phyloP scores from a whole-genome alignment of 2,888 invertebrate species.

The Nysson spinosus region DNA sequence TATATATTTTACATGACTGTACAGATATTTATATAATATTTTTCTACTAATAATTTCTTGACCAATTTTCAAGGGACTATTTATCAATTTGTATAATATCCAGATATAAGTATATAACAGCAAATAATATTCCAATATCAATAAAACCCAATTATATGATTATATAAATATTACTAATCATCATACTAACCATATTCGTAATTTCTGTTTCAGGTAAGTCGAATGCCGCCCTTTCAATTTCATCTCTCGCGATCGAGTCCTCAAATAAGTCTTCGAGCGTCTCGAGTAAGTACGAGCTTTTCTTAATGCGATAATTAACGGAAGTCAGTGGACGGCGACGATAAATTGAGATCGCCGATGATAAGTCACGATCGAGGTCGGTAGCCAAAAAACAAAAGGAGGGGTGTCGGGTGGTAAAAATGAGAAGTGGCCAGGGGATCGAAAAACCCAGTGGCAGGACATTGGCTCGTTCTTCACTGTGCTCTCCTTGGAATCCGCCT shows the following conservation, averaged over 20 bases:
- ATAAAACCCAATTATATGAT: too few species aligned
- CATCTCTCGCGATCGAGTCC: not conserved
- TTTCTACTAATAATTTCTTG: too few species aligned
- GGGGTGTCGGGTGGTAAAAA: constrained; percentile 15
- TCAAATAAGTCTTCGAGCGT: not conserved
- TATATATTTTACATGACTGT: too few species aligned
- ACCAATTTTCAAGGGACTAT: too few species aligned
- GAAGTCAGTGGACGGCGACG: not conserved
- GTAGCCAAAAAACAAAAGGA: not conserved
- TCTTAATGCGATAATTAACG: constrained; percentile 18
- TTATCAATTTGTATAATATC: too few species aligned
- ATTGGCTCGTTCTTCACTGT: constrained; percentile 49
- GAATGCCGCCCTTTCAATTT: not conserved
- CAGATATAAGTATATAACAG: too few species aligned
- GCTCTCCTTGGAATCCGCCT: constrained; percentile 58
- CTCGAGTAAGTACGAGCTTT: constrained; percentile 15
- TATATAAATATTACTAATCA: too few species aligned
- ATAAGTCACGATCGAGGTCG: constrained; percentile 15
- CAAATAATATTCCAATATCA: too few species aligned
- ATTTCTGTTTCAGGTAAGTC: constrained; percentile 51
- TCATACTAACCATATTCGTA: constrained; percentile 4
- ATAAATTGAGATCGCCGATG: constrained; percentile 12
- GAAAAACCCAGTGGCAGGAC: constrained; percentile 39
- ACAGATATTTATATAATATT: too few species aligned
- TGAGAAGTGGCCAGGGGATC: constrained; percentile 27